Base-by-base conservation (phyloP, 2,113 vertebrate species). In the Epinephelus lanceolatus region DNA sequence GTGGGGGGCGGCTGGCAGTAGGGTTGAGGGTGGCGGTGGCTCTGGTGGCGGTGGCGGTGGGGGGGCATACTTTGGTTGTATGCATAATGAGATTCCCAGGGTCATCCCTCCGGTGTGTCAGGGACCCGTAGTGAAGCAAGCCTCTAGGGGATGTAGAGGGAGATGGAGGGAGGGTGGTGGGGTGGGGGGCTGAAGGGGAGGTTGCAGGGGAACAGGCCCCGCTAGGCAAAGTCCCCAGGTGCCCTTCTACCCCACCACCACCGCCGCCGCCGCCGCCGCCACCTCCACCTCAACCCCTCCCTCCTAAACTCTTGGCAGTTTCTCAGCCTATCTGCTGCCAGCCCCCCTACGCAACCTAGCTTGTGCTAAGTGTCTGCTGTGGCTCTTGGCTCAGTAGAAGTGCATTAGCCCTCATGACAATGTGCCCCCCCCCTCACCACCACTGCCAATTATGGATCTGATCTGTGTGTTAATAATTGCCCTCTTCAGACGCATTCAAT, bases 81-180 rank as follows among this genome's bases (percentile, higher is more conserved):
- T 94, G 92, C 94, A 94, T 96, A 96, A 96, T 95, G 93, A 94
- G 93, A 95, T 94, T 96, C 94, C 93, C 95, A 96, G 95, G 95
- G 95, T 95, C 95, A 95, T 95, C 94, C 90, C 93, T 95, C 89
- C 84, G 87, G 88, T 90, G 89, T 94, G 93, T 95, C 94, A 94
- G 89, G 78, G 87, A 91, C 90, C 90, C 74, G 56, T 69, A 71
- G 78, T 73, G 72, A 86, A 89, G 90, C 88, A 30, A 90, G 91
- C 92, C 92, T 89, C 81, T 74, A 37, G 87, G 89, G 92, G 88
- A 88, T 81, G 90, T 37, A 86, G 85, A n/a, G 63, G 81, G 86
- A 85, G 85, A 68, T 52, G 90, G 79, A 74, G 42, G 25, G 80
- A 80, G 49, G 53, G 42, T 60, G 33, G 33, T 37, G 33, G 4